These are phyloP conservation scores for Didymodactylos carnosus DNA, from an alignment of 2,888 invertebrate species.

Conservation along the genomic window DNA sequence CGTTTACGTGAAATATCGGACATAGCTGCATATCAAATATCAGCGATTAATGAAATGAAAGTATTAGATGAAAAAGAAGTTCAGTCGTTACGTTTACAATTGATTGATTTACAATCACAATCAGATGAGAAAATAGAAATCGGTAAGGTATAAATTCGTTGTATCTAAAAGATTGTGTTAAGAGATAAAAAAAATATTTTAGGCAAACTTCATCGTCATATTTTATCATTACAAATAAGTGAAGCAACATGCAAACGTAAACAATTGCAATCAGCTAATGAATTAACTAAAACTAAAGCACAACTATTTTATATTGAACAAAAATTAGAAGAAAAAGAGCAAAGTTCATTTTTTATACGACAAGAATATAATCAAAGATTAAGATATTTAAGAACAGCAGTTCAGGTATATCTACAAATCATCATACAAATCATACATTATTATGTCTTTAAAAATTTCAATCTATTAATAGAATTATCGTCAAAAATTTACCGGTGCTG, in stretches of 20 bases:
- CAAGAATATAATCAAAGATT: slow-evolving; percentile 28
- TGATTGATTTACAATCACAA: slow-evolving; percentile 52
- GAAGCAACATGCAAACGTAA: slow-evolving; percentile 31
- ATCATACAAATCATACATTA: no score
- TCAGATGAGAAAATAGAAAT: slow-evolving; percentile 55
- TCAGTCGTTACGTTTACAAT: slow-evolving; percentile 50
- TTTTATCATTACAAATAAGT: slow-evolving; percentile 34
- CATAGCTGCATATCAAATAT: slow-evolving; percentile 40
- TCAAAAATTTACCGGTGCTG: slow-evolving; percentile 40
- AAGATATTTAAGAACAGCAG: slow-evolving; percentile 27
- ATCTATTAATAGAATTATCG: slow-evolving; percentile 34
- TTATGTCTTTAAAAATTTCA: background rate
- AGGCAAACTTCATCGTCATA: slow-evolving; percentile 34
- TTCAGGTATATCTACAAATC: slow-evolving; percentile 10
- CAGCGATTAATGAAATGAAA: slow-evolving; percentile 42
- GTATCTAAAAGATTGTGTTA: no score
- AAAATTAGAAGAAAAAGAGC: slow-evolving; percentile 36
- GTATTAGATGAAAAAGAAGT: slow-evolving; percentile 47
- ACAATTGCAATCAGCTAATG: slow-evolving; percentile 26
- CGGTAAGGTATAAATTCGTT: no score
- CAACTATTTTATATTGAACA: slow-evolving; percentile 30
- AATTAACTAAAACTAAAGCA: slow-evolving; percentile 28
- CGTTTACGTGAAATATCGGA: slow-evolving; percentile 33
- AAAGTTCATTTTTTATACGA: slow-evolving; percentile 27
- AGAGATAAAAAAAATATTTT: no score